A percentile compares a stretch with the other conserved stretches of the same genome.
Evolutionary conservation across 2,113 vertebrate genomes (phyloP).

Genomic region (Phalacrocorax carbo): DNA sequence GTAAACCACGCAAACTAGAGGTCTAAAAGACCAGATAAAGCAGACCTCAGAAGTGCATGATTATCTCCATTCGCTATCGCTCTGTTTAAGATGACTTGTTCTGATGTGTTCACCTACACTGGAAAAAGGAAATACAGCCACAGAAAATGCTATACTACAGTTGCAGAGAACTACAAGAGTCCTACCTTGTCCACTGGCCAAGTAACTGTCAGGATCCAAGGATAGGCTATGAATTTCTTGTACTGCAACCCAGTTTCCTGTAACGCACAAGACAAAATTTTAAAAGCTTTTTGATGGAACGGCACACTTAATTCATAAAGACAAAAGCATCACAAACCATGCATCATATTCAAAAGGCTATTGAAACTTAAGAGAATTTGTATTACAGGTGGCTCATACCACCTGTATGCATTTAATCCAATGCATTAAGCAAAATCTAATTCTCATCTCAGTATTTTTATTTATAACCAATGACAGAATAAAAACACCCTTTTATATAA

Average conservation of each 20-base stretch:
- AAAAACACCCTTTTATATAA: neutral
- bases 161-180: neutral
- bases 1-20: neutral
- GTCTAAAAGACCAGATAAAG: neutral
- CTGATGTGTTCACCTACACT: neutral
- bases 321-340: neutral
- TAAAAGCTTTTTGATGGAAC: neutral
- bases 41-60: neutral
- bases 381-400: neutral
- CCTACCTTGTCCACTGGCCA: constrained; percentile 87
- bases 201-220: constrained; percentile 93
- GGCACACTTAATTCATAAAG: neutral
- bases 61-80: neutral
- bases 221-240: constrained; percentile 90
- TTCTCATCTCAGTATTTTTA: neutral
- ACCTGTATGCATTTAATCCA: neutral
- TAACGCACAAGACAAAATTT: constrained; percentile 6
- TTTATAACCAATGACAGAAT: neutral
- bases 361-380: neutral
- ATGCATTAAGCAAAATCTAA: neutral
- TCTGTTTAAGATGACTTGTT: neutral
- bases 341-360: neutral
- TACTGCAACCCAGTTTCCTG: constrained; percentile 87
- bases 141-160: neutral
- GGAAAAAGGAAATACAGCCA: neutral